phyloP scores from a whole-genome alignment of 2,888 invertebrate genomes.

The Callyntrura sp. region DNA sequence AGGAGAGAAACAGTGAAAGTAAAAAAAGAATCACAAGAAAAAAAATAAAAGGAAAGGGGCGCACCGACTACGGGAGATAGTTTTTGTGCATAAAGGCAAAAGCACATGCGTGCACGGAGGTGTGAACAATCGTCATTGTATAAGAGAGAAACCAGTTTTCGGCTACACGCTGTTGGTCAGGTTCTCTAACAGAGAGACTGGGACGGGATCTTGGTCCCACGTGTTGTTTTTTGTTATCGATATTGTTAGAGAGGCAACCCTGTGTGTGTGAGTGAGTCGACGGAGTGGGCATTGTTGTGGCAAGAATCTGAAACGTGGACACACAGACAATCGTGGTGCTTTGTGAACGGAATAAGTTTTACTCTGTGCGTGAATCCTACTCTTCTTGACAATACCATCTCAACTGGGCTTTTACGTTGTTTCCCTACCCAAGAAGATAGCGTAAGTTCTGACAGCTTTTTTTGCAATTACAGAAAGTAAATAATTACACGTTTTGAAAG shows the following conservation, averaged over 20 bases:
- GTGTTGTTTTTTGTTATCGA: constrained; percentile 13
- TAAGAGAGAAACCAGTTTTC: constrained; percentile 41
- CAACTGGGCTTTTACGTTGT: neutral
- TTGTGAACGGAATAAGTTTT: neutral
- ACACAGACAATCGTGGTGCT: constrained; percentile 20
- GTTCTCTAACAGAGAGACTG: constrained; percentile 13
- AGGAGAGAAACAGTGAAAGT: constrained; percentile 29
- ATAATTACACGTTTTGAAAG: neutral
- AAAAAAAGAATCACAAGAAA: neutral
- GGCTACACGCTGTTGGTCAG: neutral
- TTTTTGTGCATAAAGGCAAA: neutral
- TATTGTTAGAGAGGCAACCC: neutral
- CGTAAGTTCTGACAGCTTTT: neutral
- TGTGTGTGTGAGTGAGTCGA: too few relatives aligned
- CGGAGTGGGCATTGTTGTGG: constrained; percentile 18
- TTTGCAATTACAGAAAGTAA: neutral
- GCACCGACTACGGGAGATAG: neutral
- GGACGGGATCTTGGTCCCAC: constrained; percentile 23
- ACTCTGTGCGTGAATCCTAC: neutral
- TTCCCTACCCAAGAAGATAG: neutral
- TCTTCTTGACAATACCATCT: neutral
- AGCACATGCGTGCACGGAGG: neutral
- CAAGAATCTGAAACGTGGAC: neutral
- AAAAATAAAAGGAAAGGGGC: neutral
- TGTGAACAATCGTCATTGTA: constrained; percentile 54